Evolutionary conservation across 92 coral and sea anemone genomes (phyloP).

Genomic region (Umimayanthus kanabou): DNA sequence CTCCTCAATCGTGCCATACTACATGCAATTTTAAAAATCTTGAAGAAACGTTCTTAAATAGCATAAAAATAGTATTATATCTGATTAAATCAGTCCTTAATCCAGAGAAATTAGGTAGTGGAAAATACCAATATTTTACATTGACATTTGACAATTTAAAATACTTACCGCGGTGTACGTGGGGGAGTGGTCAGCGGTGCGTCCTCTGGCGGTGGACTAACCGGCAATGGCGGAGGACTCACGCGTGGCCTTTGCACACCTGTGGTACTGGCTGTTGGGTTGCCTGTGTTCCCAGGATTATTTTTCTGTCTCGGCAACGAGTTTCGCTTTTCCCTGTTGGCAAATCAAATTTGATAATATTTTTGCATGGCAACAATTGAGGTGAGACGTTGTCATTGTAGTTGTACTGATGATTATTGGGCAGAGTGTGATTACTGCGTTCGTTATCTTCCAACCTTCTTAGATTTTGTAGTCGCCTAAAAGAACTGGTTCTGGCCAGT

Average conservation of each 20-base stretch:
- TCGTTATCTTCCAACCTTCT: too few relatives aligned
- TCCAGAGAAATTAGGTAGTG: not conserved
- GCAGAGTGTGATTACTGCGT: too few relatives aligned
- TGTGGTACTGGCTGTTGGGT: not conserved
- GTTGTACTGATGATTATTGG: too few relatives aligned
- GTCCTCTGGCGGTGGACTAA: constrained; percentile 88
- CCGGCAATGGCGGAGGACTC: constrained; percentile 86
- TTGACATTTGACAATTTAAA: not conserved
- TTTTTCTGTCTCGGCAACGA: constrained; percentile 26
- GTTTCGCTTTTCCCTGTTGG: constrained; percentile 28
- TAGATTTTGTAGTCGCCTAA: too few relatives aligned
- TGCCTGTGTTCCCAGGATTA: not conserved
- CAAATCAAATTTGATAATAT: not conserved
- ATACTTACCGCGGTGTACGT: constrained; percentile 63
- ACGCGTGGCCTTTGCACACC: constrained; percentile 29
- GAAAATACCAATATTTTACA: too few relatives aligned
- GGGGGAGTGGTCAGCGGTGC: constrained; percentile 64
- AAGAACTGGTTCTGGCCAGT: too few relatives aligned
- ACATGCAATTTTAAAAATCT: too few relatives aligned
- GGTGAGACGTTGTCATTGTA: too few relatives aligned
- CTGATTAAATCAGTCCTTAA: not conserved
- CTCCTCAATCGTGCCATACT: too few relatives aligned
- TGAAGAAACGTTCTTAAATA: too few relatives aligned
- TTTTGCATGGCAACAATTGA: not conserved
- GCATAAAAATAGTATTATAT: too few relatives aligned